Conservation (phyloP, 2,113 vertebrate genomes). For the Thalassoma bifasciatum region DNA sequence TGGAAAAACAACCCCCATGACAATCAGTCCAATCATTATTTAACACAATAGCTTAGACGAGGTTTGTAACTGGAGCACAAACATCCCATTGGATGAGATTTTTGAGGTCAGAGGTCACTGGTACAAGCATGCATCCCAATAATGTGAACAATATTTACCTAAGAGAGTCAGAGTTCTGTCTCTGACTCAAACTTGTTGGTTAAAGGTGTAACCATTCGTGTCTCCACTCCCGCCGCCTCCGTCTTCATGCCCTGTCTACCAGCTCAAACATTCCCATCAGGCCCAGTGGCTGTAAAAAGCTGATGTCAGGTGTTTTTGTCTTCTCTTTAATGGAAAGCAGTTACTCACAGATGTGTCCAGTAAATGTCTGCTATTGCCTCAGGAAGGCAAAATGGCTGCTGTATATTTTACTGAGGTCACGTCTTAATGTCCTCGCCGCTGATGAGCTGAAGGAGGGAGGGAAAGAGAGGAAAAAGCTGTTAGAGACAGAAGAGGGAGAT, state of each 20-base stretch:
- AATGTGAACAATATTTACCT: neutral
- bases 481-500: conserved; percentile 2
- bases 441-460: conserved; percentile 46
- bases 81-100: neutral
- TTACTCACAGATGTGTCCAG: conserved; percentile 46
- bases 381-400: conserved; percentile 58
- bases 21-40: neutral
- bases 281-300: conserved; percentile 27
- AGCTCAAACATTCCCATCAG: neutral
- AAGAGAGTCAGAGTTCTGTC: too few relatives aligned
- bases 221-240: neutral
- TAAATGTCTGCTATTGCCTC: conserved; percentile 63
- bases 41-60: neutral
- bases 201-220: neutral
- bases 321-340: conserved; percentile 44
- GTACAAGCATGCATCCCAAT: too few relatives aligned
- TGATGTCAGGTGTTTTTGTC: conserved; percentile 45
- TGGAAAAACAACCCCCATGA: neutral
- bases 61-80: neutral
- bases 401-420: conserved; percentile 62
- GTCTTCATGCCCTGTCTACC: conserved; percentile 3
- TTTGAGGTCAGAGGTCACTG: neutral
- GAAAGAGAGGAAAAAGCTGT: neutral
- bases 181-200: neutral
- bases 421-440: conserved; percentile 53